Evolutionary conservation across 2,888 invertebrate species (phyloP).

Genomic region (Callosobruchus maculatus): DNA sequence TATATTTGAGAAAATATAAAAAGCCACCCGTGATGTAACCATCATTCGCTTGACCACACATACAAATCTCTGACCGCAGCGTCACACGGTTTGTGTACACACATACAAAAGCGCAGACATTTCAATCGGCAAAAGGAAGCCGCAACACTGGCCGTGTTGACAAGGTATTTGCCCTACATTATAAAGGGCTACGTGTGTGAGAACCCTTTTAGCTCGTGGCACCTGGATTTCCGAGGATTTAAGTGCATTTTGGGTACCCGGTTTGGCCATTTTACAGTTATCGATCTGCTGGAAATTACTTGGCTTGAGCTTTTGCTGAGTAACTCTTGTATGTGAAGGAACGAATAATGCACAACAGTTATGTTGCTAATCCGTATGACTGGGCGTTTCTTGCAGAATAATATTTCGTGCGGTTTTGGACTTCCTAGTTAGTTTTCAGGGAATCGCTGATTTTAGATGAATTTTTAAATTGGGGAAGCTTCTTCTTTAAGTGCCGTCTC

Average conservation of each 20-base stretch:
- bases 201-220: conserved; percentile 40
- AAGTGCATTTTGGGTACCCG: conserved; percentile 16
- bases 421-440: no score
- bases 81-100: not conserved
- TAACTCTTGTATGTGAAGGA: not conserved
- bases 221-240: conserved; percentile 30
- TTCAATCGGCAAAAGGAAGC: not conserved
- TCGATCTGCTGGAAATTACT: conserved; percentile 1
- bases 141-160: conserved; percentile 29
- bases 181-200: conserved; percentile 29
- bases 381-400: not conserved
- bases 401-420: not conserved
- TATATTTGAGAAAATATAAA: no score
- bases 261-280: conserved; percentile 32
- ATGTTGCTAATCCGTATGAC: not conserved
- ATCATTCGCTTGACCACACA: not conserved
- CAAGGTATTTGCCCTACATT: conserved; percentile 37
- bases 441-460: no score
- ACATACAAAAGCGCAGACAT: conserved; percentile 3
- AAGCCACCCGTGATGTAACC: no score
- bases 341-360: not conserved
- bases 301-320: conserved; percentile 1
- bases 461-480: no score
- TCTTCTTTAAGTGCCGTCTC: no score
- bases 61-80: not conserved